Percentiles rank a stretch among this genome's conserved stretches.
phyloP scores from a whole-genome alignment of 2,113 vertebrate genomes.

The Brienomyrus brachyistius region DNA sequence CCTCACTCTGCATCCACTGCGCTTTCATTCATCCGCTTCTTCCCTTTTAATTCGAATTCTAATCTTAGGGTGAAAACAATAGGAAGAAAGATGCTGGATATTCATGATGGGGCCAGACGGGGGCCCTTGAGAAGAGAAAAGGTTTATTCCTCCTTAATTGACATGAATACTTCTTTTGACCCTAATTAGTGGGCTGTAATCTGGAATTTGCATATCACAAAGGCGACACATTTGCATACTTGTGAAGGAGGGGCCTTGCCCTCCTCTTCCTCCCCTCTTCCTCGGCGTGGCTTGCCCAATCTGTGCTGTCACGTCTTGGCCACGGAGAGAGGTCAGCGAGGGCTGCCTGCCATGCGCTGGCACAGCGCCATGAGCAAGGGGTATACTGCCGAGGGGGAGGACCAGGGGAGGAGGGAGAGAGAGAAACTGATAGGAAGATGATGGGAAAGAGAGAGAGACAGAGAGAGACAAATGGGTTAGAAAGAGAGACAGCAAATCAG shows the following conservation, averaged over 20 bases:
- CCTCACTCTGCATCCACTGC: neutral
- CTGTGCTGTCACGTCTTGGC: neutral
- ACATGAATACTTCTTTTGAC: conserved; percentile 27
- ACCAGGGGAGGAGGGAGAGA: neutral
- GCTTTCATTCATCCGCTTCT: neutral
- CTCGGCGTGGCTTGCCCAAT: neutral
- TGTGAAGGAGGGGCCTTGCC: conserved; percentile 2
- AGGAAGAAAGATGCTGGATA: conserved; percentile 16
- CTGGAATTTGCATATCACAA: conserved; percentile 25
- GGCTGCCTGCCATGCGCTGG: neutral
- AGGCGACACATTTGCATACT: conserved; percentile 17
- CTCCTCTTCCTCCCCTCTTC: neutral
- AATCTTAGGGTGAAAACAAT: conserved; percentile 5
- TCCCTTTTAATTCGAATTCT: neutral
- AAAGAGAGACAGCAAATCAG: neutral
- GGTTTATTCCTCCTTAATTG: conserved; percentile 22
- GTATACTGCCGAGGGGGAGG: neutral
- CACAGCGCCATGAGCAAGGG: neutral
- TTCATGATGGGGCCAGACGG: conserved; percentile 8
- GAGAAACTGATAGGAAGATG: neutral
- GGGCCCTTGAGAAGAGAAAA: neutral
- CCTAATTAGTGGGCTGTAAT: conserved; percentile 25
- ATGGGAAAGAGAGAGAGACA: neutral
- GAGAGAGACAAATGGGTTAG: neutral
- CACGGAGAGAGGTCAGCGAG: neutral